Conservation (phyloP, 2,113 vertebrate species). For the Acanthisitta chloris region DNA sequence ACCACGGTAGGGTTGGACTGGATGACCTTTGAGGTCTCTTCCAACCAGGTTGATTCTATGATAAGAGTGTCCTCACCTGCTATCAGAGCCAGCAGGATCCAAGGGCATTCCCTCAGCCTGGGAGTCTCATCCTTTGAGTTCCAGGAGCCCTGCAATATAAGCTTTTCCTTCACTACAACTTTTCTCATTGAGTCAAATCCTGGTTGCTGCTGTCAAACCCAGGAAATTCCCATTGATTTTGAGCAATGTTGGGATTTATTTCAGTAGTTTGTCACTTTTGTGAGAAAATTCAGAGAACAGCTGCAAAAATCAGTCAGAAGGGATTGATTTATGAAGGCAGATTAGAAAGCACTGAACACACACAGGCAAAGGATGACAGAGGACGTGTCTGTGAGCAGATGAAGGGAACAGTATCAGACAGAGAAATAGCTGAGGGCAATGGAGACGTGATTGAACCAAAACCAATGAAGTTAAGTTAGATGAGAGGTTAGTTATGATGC, state of each 20-base stretch:
- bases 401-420: not conserved
- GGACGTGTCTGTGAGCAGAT: not conserved
- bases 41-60: no score
- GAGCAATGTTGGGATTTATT: not conserved
- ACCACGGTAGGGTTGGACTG: no score
- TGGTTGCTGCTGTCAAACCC: not conserved
- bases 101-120: not conserved
- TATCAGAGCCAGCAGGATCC: not conserved
- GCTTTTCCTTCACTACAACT: not conserved
- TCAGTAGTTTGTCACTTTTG: not conserved
- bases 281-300: not conserved
- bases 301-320: not conserved
- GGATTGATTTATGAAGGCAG: not conserved
- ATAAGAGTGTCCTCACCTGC: not conserved
- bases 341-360: not conserved
- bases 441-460: not conserved
- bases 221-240: not conserved
- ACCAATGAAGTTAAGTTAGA: not conserved
- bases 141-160: not conserved
- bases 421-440: not conserved
- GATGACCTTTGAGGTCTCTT: no score
- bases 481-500: not conserved
- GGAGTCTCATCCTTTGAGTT: rapidly evolving
- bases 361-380: rapidly evolving
- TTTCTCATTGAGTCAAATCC: not conserved